Percentiles rank a stretch among this genome's conserved stretches.
phyloP scores from a whole-genome alignment of 1,140 invertebrate genomes.

The Acyrthosiphon pisum region DNA sequence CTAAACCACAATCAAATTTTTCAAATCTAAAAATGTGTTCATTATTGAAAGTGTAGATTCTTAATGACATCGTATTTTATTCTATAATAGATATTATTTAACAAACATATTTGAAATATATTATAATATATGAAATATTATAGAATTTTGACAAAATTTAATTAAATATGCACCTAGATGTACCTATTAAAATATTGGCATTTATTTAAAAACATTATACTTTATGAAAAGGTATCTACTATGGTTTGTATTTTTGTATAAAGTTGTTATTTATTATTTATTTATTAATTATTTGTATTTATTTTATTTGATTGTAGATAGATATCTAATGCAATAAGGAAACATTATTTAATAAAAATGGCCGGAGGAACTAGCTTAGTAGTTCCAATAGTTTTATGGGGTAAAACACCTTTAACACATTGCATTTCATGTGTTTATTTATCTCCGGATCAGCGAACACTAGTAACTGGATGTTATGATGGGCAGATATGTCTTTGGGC shows the following conservation, averaged over 20 bases:
- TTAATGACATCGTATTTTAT: too few species aligned
- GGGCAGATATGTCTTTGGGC: conserved; percentile 98
- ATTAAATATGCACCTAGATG: too few species aligned
- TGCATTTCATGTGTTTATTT: conserved; percentile 94
- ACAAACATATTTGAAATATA: too few species aligned
- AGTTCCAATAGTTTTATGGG: conserved; percentile 97
- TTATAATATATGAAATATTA: too few species aligned
- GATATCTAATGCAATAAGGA: not conserved
- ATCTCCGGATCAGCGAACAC: conserved; percentile 88
- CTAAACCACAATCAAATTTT: too few species aligned
- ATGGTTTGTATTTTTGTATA: not conserved
- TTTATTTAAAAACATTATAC: not conserved
- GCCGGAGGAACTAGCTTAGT: conserved; percentile 85
- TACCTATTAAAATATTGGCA: too few species aligned
- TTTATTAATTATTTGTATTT: not conserved
- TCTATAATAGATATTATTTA: too few species aligned
- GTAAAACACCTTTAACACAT: conserved; percentile 91
- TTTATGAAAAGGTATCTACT: not conserved
- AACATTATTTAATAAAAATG: conserved; percentile 66
- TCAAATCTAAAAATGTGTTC: too few species aligned
- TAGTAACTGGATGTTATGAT: conserved; percentile 97
- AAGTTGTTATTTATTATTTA: not conserved
- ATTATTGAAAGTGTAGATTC: too few species aligned
- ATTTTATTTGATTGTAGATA: not conserved
- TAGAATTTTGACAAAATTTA: too few species aligned